Conservation (phyloP, 1,140 invertebrate genomes). For the Drosophila triauraria region DNA sequence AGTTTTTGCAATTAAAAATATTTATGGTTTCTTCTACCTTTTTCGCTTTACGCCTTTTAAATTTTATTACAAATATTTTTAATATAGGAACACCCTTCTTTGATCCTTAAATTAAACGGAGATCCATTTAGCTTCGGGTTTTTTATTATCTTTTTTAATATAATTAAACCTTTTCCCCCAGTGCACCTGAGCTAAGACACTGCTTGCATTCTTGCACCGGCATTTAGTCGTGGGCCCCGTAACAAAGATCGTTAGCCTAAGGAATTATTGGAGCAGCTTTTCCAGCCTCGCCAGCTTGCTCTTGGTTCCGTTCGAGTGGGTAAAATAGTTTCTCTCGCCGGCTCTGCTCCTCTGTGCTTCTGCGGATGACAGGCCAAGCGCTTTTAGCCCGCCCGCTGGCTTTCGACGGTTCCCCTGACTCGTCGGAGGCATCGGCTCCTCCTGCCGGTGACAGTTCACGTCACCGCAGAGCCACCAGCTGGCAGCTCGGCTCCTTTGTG, state of each 20-base stretch:
- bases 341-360: background rate
- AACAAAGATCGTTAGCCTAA: constrained; percentile 41
- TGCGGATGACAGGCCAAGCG: constrained; percentile 43
- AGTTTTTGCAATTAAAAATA: too few species aligned
- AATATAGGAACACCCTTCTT: background rate
- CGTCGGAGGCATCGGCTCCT: constrained; percentile 1
- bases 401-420: constrained; percentile 1
- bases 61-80: background rate
- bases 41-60: too few species aligned
- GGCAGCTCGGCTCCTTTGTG: constrained; percentile 58
- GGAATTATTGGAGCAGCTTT: constrained; percentile 50
- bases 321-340: constrained; percentile 36
- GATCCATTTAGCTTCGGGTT: background rate
- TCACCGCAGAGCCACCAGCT: constrained; percentile 39
- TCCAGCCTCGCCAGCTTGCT: background rate
- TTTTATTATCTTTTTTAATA: background rate
- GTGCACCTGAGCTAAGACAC: constrained; percentile 11
- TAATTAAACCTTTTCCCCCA: background rate
- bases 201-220: constrained; percentile 39
- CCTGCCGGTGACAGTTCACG: constrained; percentile 44
- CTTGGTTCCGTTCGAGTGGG: background rate
- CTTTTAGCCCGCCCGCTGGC: constrained; percentile 26
- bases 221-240: constrained; percentile 40
- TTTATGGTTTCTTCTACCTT: too few species aligned
- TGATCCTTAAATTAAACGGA: too few species aligned